Evolutionary conservation across 1,140 invertebrate genomes (phyloP).

Genomic region (Contarinia nasturtii): DNA sequence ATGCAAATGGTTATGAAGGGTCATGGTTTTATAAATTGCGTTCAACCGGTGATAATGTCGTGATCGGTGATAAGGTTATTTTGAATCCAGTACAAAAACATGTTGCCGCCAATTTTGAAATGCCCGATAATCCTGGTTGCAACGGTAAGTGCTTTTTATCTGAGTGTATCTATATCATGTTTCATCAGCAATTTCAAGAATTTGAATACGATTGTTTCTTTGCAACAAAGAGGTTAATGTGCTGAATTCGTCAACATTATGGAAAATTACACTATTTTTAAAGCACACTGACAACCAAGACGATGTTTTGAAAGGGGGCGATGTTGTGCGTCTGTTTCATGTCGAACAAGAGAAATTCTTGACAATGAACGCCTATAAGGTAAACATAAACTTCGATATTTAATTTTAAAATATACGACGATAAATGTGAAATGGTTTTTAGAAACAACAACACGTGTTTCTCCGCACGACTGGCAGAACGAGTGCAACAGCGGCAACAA

Average conservation of each 20-base stretch:
- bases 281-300: conserved; percentile 92
- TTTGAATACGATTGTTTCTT: no score
- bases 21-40: conserved; percentile 99
- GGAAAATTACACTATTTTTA: conserved; percentile 95
- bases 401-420: no score
- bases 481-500: conserved; percentile 92
- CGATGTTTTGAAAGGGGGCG: conserved; percentile 90
- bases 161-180: no score
- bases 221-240: conserved; percentile 97
- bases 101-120: conserved; percentile 77
- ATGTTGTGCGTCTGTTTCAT: conserved; percentile 96
- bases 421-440: no score
- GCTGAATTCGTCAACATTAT: conserved; percentile 82
- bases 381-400: no score
- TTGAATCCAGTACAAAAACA: conserved; percentile 92
- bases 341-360: conserved; percentile 98
- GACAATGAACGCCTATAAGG: conserved; percentile 92
- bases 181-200: no score
- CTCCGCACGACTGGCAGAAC: conserved; percentile 75
- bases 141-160: no score
- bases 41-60: conserved; percentile 88
- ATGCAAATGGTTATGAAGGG: conserved; percentile 94
- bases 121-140: conserved; percentile 73
- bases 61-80: conserved; percentile 95
- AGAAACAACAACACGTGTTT: conserved; percentile 72